Percentiles rank a stretch among this genome's conserved stretches.
Conservation (phyloP, 2,888 invertebrate genomes). For the Chirona hameri region DNA sequence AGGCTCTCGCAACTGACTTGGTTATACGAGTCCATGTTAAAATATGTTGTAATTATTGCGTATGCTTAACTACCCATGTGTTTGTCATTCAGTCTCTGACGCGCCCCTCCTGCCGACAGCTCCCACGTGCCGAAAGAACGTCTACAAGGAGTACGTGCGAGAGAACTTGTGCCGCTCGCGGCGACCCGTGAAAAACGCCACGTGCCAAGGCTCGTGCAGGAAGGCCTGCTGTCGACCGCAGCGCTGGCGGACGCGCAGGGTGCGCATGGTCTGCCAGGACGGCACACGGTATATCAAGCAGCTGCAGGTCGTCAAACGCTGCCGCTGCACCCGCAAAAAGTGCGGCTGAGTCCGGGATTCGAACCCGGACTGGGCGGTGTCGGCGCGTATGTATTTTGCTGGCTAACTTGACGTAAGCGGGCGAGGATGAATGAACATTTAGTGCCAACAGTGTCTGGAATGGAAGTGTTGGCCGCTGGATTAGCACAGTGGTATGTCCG, state of each 20-base stretch:
- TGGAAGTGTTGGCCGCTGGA: not conserved
- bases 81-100: not conserved
- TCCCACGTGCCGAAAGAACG: constrained; percentile 80
- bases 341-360: constrained; percentile 36
- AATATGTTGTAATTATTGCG: too few relatives aligned
- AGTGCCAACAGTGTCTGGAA: not conserved
- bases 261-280: constrained; percentile 86
- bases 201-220: constrained; percentile 75
- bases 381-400: not conserved
- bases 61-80: not conserved
- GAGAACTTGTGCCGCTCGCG: constrained; percentile 88
- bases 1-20: too few relatives aligned
- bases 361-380: not conserved
- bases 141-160: constrained; percentile 82
- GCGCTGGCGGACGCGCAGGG: constrained; percentile 90
- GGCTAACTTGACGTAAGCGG: not conserved
- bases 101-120: constrained; percentile 49
- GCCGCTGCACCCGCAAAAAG: constrained; percentile 48
- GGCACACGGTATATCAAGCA: constrained; percentile 92
- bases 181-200: constrained; percentile 84
- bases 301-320: constrained; percentile 93
- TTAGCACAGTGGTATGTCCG: too few relatives aligned
- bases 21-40: too few relatives aligned
- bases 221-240: constrained; percentile 84
- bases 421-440: not conserved